Evolutionary conservation across 2,888 invertebrate genomes (phyloP), one percentile per base, ranked within the genome.

Genomic region (Habrosyne pyritoides): DNA sequence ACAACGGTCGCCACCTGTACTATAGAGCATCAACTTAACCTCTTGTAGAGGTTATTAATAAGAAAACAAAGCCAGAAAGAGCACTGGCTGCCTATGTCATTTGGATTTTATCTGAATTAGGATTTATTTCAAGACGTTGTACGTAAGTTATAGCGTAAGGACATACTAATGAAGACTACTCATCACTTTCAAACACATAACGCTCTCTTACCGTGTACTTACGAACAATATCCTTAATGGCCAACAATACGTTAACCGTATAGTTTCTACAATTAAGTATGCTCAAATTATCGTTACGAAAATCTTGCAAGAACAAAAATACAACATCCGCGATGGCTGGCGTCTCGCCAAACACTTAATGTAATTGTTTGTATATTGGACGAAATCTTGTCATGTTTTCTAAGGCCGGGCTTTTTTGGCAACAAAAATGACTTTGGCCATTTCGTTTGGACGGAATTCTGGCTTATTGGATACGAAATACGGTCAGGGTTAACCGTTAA

Each of bases 361-460:
- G 67, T 79, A 69, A 79, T 79, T 79, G 79, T 76, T 74, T 68
- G 63, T 70, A 57, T 71, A 73, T 73, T 60, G 63, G 53, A 63
- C 58, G 30, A 57, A 54, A 57, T 28, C 59, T 53, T 70, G 63
- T 64, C 60, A 61, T 67, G 60, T 64, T 57, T 52, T 33, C 26
- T 26, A 30, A 14, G 21, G 30, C 8, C 2, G 42, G 42, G 42
- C 42, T 42, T 42, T 42, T 42, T 42, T 42, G 42, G 18, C 42
- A 42, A 42, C 42, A 42, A 42, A 42, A 42, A 42, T 42, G 42
- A 42, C 42, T 42, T 42, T 18, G 42, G 14, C 42, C 42, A 42
- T 42, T 42, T 42, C 42, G 42, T 42, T 42, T 42, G 42, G 42
- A 42, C 18, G 42, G 18, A 42, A 18, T 42, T 42, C 42, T 18